phyloP scores from a whole-genome alignment of 2,797 vertebrate species.

The Sebastes paucispinis region DNA sequence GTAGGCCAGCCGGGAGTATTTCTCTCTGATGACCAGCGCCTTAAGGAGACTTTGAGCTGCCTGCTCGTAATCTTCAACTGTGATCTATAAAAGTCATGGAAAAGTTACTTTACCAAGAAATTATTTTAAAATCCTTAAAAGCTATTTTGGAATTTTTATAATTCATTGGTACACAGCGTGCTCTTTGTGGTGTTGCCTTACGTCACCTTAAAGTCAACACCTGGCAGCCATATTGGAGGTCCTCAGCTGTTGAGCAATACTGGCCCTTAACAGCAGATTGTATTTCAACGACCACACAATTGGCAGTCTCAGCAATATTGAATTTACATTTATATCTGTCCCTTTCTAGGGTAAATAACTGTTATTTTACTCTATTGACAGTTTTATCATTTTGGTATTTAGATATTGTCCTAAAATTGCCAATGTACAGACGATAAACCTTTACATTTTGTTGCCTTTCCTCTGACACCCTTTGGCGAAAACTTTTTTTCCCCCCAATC shows the following conservation, averaged over 20 bases:
- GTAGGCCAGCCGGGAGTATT: slow-evolving; percentile 91
- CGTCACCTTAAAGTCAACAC: not conserved
- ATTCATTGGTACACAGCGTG: not conserved
- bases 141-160: not conserved
- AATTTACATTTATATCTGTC: not conserved
- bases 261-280: not conserved
- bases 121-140: not conserved
- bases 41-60: slow-evolving; percentile 89
- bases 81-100: slow-evolving; percentile 82
- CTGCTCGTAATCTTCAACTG: slow-evolving; percentile 95
- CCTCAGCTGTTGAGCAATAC: not conserved
- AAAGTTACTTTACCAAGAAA: not conserved
- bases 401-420: not conserved
- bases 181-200: not conserved
- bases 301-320: not conserved
- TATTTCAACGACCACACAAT: not conserved
- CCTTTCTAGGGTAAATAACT: too few relatives aligned
- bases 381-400: not conserved
- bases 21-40: slow-evolving; percentile 92
- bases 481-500: fast-evolving
- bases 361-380: not conserved
- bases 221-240: not conserved
- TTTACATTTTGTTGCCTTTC: not conserved
- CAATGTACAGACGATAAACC: not conserved
- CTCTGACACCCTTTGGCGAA: not conserved